Evolutionary conservation across 2,888 invertebrate genomes (phyloP).

Genomic region (Amphipyra berbera): DNA sequence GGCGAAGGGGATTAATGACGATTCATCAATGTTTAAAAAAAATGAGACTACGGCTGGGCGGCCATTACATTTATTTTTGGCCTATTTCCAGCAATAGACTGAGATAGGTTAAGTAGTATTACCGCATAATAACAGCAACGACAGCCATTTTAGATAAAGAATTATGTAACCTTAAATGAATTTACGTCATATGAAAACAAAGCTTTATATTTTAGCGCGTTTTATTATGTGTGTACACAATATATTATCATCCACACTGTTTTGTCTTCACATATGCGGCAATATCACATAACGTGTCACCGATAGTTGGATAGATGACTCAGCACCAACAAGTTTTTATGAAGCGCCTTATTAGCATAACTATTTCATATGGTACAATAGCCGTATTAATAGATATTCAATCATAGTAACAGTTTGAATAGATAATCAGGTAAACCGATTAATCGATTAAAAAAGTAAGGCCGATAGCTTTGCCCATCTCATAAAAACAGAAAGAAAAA

Average conservation of each 20-base stretch:
- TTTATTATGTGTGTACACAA: conserved; percentile 11
- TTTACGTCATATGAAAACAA: not conserved
- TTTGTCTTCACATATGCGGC: conserved; percentile 28
- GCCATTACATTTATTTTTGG: conserved; percentile 24
- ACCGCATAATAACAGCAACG: conserved; percentile 6
- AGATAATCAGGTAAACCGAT: too few relatives aligned
- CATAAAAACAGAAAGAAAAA: too few relatives aligned
- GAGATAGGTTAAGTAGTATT: too few relatives aligned
- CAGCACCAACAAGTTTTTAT: conserved; percentile 17
- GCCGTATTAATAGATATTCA: conserved; percentile 10
- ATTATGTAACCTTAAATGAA: conserved; percentile 9
- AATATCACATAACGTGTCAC: conserved; percentile 23
- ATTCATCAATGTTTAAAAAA: too few relatives aligned
- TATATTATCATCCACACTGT: conserved; percentile 14
- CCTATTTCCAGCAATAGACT: not conserved
- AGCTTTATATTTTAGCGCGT: not conserved
- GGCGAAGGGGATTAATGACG: too few relatives aligned
- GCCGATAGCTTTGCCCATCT: too few relatives aligned
- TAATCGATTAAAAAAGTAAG: too few relatives aligned
- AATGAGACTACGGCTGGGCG: too few relatives aligned
- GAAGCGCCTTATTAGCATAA: conserved; percentile 14
- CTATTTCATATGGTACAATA: conserved; percentile 19
- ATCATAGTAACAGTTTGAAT: conserved; percentile 14
- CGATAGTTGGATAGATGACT: conserved; percentile 44
- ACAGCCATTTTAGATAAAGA: conserved; percentile 5